A percentile compares a stretch with the other conserved stretches of the same genome.
These are phyloP conservation scores for Styela plicata DNA, from an alignment of 23 tunicate species.

Conservation along the genomic window DNA sequence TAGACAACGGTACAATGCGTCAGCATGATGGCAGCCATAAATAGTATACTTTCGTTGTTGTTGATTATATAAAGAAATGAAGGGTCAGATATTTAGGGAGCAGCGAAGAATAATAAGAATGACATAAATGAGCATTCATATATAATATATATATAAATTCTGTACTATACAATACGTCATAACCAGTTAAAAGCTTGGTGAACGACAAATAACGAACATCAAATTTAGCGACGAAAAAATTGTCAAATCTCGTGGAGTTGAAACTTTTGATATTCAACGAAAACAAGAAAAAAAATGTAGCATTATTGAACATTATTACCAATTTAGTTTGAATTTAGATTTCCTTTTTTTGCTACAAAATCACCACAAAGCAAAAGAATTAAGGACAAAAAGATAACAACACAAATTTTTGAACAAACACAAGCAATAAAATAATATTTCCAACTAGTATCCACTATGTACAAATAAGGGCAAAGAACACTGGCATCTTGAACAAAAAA, in stretches of 20 bases:
- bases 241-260: no score
- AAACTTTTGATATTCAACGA: no score
- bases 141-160: neutral
- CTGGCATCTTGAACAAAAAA: neutral
- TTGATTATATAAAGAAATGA: neutral
- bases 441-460: neutral
- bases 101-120: neutral
- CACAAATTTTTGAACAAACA: neutral
- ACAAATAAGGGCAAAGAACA: neutral
- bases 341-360: neutral
- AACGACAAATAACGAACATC: no score
- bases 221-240: no score
- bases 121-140: neutral
- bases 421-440: neutral
- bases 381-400: neutral
- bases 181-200: neutral
- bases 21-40: neutral
- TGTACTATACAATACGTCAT: neutral
- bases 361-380: neutral
- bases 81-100: neutral
- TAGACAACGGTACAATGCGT: neutral
- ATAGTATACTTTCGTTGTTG: neutral
- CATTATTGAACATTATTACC: no score
- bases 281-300: no score
- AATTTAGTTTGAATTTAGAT: no score